phyloP scores from a whole-genome alignment of 1,140 invertebrate genomes.

The Dolichoris vasculosae region DNA sequence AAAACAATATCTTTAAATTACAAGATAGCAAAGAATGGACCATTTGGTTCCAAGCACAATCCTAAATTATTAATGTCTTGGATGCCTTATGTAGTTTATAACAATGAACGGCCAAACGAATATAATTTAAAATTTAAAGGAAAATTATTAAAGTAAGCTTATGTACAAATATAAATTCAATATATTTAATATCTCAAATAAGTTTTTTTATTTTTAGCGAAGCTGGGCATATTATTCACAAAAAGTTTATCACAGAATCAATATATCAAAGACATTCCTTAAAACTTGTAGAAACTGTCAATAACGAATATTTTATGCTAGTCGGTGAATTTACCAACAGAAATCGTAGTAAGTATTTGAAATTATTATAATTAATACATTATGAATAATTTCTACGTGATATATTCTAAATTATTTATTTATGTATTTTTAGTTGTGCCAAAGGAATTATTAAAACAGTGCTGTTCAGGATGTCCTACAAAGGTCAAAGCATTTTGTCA shows the following conservation, averaged over 20 bases:
- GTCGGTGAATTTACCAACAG: conserved; percentile 58
- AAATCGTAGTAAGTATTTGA: conserved; percentile 58
- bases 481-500: conserved; percentile 62
- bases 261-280: conserved; percentile 57
- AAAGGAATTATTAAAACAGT: conserved; percentile 59
- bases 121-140: conserved; percentile 59
- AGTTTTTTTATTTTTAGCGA: conserved; percentile 56
- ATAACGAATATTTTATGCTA: conserved; percentile 61
- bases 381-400: neutral
- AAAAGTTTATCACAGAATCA: conserved; percentile 59
- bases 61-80: conserved; percentile 49
- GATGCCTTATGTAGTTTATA: conserved; percentile 32
- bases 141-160: conserved; percentile 60
- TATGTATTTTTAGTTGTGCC: conserved; percentile 58
- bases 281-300: conserved; percentile 59
- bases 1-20: neutral
- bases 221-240: conserved; percentile 57
- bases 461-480: conserved; percentile 62
- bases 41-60: conserved; percentile 49
- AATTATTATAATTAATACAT: conserved; percentile 9
- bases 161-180: neutral
- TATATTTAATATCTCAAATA: neutral
- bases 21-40: neutral
- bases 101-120: neutral
- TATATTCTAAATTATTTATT: conserved; percentile 32